Conservation (phyloP, 2,113 vertebrate genomes). For the Clarias magur region DNA sequence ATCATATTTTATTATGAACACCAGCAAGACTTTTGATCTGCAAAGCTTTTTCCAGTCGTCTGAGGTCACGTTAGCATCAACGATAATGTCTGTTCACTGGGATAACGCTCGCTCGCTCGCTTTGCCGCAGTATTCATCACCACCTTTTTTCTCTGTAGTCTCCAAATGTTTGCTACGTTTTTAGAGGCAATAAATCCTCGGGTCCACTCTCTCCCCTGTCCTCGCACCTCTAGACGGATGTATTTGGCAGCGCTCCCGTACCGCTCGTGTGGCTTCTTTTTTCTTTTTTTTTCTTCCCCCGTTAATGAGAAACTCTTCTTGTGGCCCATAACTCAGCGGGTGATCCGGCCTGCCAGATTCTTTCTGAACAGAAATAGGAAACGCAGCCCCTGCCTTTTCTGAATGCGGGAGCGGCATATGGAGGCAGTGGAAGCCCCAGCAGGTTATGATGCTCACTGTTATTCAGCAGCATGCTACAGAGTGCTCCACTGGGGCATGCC, state of each 20-base stretch:
- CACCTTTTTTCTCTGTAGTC: not conserved
- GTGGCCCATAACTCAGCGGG: not conserved
- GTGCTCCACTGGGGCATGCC: not conserved
- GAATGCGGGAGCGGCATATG: constrained; percentile 33
- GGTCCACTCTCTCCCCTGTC: not conserved
- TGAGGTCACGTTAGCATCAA: not conserved
- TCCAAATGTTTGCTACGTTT: not conserved
- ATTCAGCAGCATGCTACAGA: not conserved
- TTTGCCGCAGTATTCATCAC: constrained; percentile 8
- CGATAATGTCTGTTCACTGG: not conserved
- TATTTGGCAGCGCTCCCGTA: constrained; percentile 7
- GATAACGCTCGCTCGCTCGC: not conserved
- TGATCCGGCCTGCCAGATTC: not conserved
- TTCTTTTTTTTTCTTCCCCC: not conserved
- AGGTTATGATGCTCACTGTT: constrained; percentile 20
- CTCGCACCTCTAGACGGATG: not conserved
- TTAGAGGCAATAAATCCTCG: constrained; percentile 17
- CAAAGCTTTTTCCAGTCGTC: not conserved
- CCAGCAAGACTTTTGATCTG: not conserved
- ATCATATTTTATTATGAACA: not conserved
- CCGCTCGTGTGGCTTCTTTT: not conserved
- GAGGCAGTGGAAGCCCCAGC: constrained; percentile 25
- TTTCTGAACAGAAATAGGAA: not conserved
- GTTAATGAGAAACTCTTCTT: not conserved
- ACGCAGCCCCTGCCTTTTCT: not conserved